Conservation (phyloP, 2,797 vertebrate genomes). For the Pelobates cultripes region DNA sequence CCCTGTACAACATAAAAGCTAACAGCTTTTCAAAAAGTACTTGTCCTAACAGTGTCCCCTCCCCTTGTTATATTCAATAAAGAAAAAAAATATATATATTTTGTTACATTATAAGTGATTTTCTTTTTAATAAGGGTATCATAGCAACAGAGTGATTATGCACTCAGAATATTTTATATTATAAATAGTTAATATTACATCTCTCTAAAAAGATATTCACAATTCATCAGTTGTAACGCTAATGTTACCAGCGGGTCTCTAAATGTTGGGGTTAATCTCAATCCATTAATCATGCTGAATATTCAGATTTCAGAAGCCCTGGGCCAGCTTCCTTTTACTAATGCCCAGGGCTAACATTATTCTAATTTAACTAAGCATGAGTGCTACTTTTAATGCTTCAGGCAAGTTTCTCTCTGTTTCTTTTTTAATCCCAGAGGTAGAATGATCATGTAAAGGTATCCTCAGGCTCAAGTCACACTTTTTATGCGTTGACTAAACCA, state of each 20-base stretch:
- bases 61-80: background rate
- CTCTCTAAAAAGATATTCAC: background rate
- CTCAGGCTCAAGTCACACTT: conserved; percentile 7
- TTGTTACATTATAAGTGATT: background rate
- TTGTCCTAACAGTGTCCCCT: background rate
- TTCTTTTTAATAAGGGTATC: background rate
- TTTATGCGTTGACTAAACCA: background rate
- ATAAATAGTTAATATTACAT: background rate
- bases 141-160: background rate
- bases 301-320: background rate
- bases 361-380: conserved; percentile 6
- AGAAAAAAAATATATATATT: background rate
- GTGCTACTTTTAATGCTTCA: background rate
- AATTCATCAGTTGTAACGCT: background rate
- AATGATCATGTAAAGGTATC: background rate
- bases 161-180: background rate
- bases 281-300: background rate
- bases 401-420: conserved; percentile 15
- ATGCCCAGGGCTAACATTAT: conserved; percentile 1
- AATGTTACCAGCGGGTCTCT: background rate
- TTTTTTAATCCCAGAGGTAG: conserved; percentile 7
- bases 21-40: too few species aligned
- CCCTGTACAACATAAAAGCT: too few species aligned
- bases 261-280: background rate
- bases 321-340: background rate